Conservation (phyloP, 2,888 invertebrate species). For the Lithodes maja region DNA sequence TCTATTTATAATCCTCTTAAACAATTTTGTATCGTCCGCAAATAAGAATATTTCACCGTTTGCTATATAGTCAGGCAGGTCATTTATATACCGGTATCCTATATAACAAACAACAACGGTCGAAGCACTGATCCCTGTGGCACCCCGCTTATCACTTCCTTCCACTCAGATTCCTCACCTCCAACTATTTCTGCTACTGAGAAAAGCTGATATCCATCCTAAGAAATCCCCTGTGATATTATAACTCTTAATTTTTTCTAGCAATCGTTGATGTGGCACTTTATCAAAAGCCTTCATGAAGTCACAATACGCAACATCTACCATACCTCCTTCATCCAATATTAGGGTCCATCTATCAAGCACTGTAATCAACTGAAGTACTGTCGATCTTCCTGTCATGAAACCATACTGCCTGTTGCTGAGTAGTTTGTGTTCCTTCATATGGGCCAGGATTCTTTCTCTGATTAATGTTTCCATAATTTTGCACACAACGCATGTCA, state of each 20-base stretch:
- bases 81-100: neutral
- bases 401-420: constrained; percentile 33
- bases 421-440: constrained; percentile 1
- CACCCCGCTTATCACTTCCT: constrained; percentile 10
- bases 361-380: constrained; percentile 33
- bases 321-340: constrained; percentile 4
- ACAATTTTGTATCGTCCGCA: constrained; percentile 24
- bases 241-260: neutral
- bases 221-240: neutral
- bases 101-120: constrained; percentile 4
- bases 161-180: constrained; percentile 3
- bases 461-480: constrained; percentile 5
- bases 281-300: constrained; percentile 13
- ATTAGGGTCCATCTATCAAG: constrained; percentile 21
- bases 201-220: neutral
- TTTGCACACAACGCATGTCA: no score
- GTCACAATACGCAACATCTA: constrained; percentile 7
- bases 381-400: constrained; percentile 6
- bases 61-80: neutral
- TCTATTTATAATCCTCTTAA: no score
- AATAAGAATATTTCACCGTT: constrained; percentile 14
- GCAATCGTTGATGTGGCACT: neutral
- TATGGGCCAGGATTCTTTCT: neutral
- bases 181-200: no score
- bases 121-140: neutral